These are phyloP conservation scores for Sphecodes monilicornis DNA, from an alignment of 2,888 invertebrate genomes.

Conservation along the genomic window DNA sequence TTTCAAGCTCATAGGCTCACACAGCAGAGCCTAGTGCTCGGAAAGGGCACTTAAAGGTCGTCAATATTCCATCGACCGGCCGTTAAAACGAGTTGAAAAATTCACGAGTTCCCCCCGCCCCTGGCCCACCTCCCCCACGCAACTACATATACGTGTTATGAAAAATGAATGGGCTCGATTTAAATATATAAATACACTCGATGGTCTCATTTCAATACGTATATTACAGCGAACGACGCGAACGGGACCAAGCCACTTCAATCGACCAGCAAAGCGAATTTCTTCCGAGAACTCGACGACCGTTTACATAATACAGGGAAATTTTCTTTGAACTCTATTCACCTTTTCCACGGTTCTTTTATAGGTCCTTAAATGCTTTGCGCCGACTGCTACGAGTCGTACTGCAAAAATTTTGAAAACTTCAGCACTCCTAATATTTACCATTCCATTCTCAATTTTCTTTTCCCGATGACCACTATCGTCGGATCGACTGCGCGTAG, in stretches of 20 bases:
- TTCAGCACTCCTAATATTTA: neutral
- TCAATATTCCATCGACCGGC: conserved; percentile 60
- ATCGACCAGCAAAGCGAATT: neutral
- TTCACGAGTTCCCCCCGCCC: conserved; percentile 32
- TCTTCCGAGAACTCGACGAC: neutral
- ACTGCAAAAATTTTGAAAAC: neutral
- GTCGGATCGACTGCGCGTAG: neutral
- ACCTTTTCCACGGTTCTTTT: neutral
- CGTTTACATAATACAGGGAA: conserved; percentile 26
- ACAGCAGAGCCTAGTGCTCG: conserved; percentile 14
- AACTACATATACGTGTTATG: conserved; percentile 42
- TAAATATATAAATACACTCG: conserved; percentile 43
- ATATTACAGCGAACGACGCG: neutral
- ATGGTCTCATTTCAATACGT: conserved; percentile 10
- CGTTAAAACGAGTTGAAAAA: conserved; percentile 53
- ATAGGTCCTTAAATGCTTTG: neutral
- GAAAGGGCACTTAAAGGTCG: conserved; percentile 62
- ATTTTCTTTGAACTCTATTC: conserved; percentile 14
- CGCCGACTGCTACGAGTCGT: neutral
- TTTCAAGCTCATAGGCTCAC: conserved; percentile 1
- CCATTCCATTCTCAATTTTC: neutral
- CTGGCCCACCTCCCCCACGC: neutral
- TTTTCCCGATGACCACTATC: neutral
- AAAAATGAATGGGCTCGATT: conserved; percentile 49
- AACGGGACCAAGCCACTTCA: neutral